Evolutionary conservation across 2,888 invertebrate species (phyloP).

Genomic region (Aporophyla lueneburgensis): DNA sequence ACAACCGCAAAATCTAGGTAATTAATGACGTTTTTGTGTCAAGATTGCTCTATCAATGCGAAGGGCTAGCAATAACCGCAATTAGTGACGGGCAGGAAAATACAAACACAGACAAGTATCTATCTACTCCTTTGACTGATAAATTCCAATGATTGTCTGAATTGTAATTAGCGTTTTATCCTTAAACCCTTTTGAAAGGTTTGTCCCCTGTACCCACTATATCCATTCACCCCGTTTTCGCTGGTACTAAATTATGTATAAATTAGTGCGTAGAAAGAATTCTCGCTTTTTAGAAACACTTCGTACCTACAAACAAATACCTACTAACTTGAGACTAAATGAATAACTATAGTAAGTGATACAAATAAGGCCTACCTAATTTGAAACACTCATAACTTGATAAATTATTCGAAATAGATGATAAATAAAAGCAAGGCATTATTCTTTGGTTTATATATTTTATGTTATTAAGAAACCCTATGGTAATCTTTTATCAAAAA

Average conservation of each 20-base stretch:
- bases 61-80: slow-evolving; percentile 13
- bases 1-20: slow-evolving; percentile 48
- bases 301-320: not conserved
- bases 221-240: not conserved
- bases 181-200: not conserved
- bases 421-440: too few species aligned
- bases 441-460: too few species aligned
- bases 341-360: not conserved
- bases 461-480: too few species aligned
- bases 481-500: too few species aligned
- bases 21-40: slow-evolving; percentile 50
- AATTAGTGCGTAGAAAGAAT: not conserved
- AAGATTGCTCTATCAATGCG: slow-evolving; percentile 22
- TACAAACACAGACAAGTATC: not conserved
- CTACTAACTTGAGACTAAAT: too few species aligned
- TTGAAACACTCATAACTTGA: too few species aligned
- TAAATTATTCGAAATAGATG: too few species aligned
- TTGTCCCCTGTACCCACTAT: not conserved
- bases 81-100: slow-evolving; percentile 5
- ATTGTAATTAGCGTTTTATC: not conserved
- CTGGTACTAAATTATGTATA: not conserved
- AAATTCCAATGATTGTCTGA: not conserved
- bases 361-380: too few species aligned
- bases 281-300: not conserved
- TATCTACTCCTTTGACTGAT: not conserved